Base-by-base conservation (phyloP, 23 tunicate genomes). In the Clavelina lepadiformis region DNA sequence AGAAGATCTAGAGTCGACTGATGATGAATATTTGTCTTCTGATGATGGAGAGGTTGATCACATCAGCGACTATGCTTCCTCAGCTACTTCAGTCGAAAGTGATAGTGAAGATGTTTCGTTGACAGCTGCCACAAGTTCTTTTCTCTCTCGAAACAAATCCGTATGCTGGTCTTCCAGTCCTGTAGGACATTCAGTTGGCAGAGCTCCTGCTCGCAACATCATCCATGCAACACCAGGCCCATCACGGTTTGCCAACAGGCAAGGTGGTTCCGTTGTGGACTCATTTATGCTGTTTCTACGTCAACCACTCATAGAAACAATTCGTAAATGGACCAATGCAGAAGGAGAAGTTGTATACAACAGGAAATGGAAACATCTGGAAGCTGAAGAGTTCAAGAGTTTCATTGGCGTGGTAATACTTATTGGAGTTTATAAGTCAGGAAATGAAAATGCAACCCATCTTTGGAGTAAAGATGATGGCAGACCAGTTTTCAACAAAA, bases 381-480 rank as follows among this genome's bases (percentile, higher is more conserved):
- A 53, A 53, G 59, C 59, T 53, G 59, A 53, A 53, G 59, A 53
- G 59, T 53, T 11, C 21, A 53, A 53, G 59, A n/a, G 59, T n/a
- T 53, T 8, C 21, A 53, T n/a, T 53, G 59, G 59, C 22, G 59
- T 53, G 59, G 23, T 27, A n/a, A 53, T 53, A 53, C 59, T 53
- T 53, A 53, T 53, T 53, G 59, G 59, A 53, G 20, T 53, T 53
- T 53, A 53, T 53, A 53, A 53, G 21, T 53, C 59, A 53, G 23
- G 59, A 53, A 53, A 27, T 53, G 21, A 53, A 8, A 53, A 53
- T 53, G 23, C 22, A 53, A 53, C 59, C 23, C 22, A 53, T 24
- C 59, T 53, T 53, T 53, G 59, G 21, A n/a, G 59, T n/a, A n/a
- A 53, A 8, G 21, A 53, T 53, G 59, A 53, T 53, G 21, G 15